Evolutionary conservation across 2,113 vertebrate genomes (phyloP).

Genomic region (Cyrtonyx montezumae): DNA sequence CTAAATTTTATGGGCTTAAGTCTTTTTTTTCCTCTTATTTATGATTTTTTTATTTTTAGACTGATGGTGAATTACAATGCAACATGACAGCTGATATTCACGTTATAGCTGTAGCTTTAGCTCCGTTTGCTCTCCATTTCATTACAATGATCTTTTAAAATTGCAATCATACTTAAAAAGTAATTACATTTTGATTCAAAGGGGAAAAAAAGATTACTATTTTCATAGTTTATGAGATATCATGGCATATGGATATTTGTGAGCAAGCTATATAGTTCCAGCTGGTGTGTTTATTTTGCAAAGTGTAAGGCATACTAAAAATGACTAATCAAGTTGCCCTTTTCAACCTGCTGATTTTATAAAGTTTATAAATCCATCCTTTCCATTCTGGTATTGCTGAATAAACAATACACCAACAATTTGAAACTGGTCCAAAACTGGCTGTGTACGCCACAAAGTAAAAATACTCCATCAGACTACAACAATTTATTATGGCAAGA

Average conservation of each 20-base stretch:
- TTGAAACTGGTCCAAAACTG: neutral
- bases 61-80: slow-evolving; percentile 18
- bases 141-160: slow-evolving; percentile 28
- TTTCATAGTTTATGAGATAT: slow-evolving; percentile 49
- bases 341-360: slow-evolving; percentile 31
- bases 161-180: neutral
- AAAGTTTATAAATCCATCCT: neutral
- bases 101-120: slow-evolving; percentile 31
- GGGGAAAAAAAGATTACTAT: neutral
- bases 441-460: neutral
- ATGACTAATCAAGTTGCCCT: slow-evolving; percentile 26
- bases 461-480: neutral
- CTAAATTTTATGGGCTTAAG: neutral
- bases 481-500: neutral
- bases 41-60: slow-evolving; percentile 30
- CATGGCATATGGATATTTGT: slow-evolving; percentile 38
- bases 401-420: neutral
- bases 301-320: neutral
- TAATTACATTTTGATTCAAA: slow-evolving; percentile 21
- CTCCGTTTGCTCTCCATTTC: slow-evolving; percentile 16
- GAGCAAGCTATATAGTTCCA: slow-evolving; percentile 30
- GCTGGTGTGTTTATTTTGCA: slow-evolving; percentile 34
- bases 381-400: neutral
- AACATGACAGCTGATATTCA: slow-evolving; percentile 22
- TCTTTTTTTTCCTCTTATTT: neutral